These are phyloP conservation scores for Flabesymbios commensalis DNA, from an alignment of 2,888 invertebrate genomes.

Conservation along the genomic window DNA sequence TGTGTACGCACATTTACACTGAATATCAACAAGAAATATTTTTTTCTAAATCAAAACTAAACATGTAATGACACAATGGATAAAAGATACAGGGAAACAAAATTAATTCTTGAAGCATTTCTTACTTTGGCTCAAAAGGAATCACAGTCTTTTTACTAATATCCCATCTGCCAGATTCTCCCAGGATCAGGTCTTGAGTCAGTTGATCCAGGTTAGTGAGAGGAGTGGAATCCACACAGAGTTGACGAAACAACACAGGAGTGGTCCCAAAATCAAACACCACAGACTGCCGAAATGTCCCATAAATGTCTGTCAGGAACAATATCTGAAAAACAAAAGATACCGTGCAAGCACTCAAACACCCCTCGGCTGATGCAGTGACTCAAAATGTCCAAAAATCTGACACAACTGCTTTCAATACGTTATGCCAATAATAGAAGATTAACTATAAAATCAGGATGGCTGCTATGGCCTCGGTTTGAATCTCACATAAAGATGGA, in stretches of 20 bases:
- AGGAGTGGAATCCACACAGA: slow-evolving; percentile 79
- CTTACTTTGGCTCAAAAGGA: slow-evolving; percentile 53
- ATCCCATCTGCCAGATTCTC: slow-evolving; percentile 66
- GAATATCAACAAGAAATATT: too few relatives aligned
- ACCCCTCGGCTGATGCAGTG: neutral
- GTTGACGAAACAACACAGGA: slow-evolving; percentile 62
- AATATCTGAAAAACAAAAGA: slow-evolving; percentile 59
- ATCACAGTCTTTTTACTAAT: slow-evolving; percentile 66
- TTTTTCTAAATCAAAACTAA: too few relatives aligned
- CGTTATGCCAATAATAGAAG: too few relatives aligned
- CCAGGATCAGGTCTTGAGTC: slow-evolving; percentile 47
- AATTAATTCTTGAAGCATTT: too few relatives aligned
- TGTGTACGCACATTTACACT: too few relatives aligned
- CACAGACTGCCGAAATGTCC: slow-evolving; percentile 77
- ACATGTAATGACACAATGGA: too few relatives aligned
- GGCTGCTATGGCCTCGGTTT: too few relatives aligned
- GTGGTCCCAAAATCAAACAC: slow-evolving; percentile 74
- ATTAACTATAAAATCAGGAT: too few relatives aligned
- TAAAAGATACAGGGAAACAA: too few relatives aligned
- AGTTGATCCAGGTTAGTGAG: slow-evolving; percentile 66
- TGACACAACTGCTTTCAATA: too few relatives aligned
- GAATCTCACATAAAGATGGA: too few relatives aligned
- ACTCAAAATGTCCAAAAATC: neutral
- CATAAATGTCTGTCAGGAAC: slow-evolving; percentile 75
- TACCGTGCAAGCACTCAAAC: neutral